Conservation (phyloP, 30 jellyfish, hydroid and myxozoan species). For the Morbakka virulenta region DNA sequence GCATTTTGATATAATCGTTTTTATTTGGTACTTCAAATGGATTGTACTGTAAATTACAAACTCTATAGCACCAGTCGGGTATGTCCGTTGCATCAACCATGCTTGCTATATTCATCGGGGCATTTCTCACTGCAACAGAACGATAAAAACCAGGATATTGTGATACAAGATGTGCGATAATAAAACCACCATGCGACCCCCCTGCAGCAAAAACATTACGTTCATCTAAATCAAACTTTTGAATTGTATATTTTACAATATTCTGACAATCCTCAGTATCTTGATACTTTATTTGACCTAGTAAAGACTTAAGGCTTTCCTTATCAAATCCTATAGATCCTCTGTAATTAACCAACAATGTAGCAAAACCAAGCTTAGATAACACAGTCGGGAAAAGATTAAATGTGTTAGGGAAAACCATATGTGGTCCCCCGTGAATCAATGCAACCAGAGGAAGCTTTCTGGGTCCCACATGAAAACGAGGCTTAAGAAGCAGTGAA, state of each 20-base stretch:
- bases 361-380: too few species aligned
- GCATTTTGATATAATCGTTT: slow-evolving; percentile 15
- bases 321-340: too few species aligned
- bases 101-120: slow-evolving; percentile 26
- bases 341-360: too few species aligned
- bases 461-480: too few species aligned
- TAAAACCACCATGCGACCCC: slow-evolving; percentile 65
- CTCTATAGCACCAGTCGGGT: slow-evolving; percentile 46
- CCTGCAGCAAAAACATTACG: slow-evolving; percentile 31
- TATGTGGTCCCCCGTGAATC: too few species aligned
- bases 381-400: too few species aligned
- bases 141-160: slow-evolving; percentile 49
- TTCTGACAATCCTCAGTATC: slow-evolving; percentile 30
- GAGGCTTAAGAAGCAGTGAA: too few species aligned
- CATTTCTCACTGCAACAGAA: slow-evolving; percentile 41
- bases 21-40: slow-evolving; percentile 4
- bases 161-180: slow-evolving; percentile 45
- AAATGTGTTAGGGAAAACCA: too few species aligned
- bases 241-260: too few species aligned
- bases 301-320: slow-evolving; percentile 31
- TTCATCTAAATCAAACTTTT: too few species aligned
- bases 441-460: too few species aligned
- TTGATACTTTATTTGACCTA: slow-evolving; percentile 47
- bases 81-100: slow-evolving; percentile 21
- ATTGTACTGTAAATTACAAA: slow-evolving; percentile 7